Conservation (phyloP, 2,888 invertebrate genomes). For the Acleris laterana region DNA sequence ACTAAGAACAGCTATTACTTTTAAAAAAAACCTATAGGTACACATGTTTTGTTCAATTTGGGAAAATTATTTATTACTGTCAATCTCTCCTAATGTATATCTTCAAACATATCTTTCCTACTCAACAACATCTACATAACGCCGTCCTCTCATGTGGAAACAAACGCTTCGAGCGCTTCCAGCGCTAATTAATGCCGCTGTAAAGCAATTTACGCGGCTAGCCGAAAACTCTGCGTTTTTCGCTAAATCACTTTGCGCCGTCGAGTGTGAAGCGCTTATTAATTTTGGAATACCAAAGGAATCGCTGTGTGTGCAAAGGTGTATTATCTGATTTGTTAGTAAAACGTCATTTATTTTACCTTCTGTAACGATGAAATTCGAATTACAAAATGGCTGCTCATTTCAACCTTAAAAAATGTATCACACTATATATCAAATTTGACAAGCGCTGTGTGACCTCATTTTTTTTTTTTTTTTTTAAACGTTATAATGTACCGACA, state of each 20-base stretch:
- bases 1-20: too few relatives aligned
- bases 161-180: conserved; percentile 68
- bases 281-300: conserved; percentile 76
- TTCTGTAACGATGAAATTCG: too few relatives aligned
- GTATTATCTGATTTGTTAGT: background rate
- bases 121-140: conserved; percentile 4
- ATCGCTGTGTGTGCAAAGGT: conserved; percentile 46
- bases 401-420: too few relatives aligned
- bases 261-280: conserved; percentile 82
- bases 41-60: too few relatives aligned
- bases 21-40: too few relatives aligned
- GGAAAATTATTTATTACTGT: too few relatives aligned
- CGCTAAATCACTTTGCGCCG: conserved; percentile 80
- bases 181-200: conserved; percentile 78
- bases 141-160: conserved; percentile 13
- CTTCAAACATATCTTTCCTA: background rate
- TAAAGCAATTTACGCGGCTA: conserved; percentile 76
- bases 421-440: too few relatives aligned
- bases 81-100: too few relatives aligned
- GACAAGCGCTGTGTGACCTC: too few relatives aligned
- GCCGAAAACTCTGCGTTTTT: conserved; percentile 79
- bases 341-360: background rate
- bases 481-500: too few relatives aligned
- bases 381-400: too few relatives aligned
- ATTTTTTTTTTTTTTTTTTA: too few relatives aligned